Evolutionary conservation across 2,113 vertebrate genomes (phyloP), one percentile per base, ranked within the genome.

Genomic region (Lamprotornis superbus): DNA sequence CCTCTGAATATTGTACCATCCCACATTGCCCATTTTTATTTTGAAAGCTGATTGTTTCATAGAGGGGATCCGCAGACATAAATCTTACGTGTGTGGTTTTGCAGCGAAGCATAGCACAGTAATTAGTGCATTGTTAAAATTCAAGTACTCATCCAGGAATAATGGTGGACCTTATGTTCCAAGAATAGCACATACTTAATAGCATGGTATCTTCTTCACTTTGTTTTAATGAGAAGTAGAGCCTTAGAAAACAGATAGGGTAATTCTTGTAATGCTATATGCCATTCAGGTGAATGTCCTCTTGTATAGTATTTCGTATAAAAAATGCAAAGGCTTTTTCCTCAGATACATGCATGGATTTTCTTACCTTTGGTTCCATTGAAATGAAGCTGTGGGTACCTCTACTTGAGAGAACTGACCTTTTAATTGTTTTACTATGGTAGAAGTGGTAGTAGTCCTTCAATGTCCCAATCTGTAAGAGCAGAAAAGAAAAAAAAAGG

Each of bases 381-480:
- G 99, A 99, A 98, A 99, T 99, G 98, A 99, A 99, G 98, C 98
- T 99, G 98, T 99, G 99, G 69, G 98, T 98, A 96, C 99, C 99
- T 97, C 98, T 98, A 90, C 99, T 99, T 74, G 98, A 99, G 57
- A 99, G 97, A 96, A 99, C 98, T 68, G 99, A 99, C 95, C 99
- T 99, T 98, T 99, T 99, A 98, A 99, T 99, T 93, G 99, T 99
- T 97, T 99, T 98, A 97, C 99, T 99, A 90, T 99, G 99, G 97
- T 99, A 99, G 97, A 99, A 99, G 97, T 99, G 99, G 97, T 99
- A 99, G 97, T 99, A 99, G 98, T 99, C 99, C 97, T 98, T 99
- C 95, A 99, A 97, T 93, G 99, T 98, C 35, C 99, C 99, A 39
- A 99, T 99, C 99, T 99, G 98, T 40, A 97, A 74, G 12, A 24